Evolutionary conservation across 1,140 invertebrate genomes (phyloP).

Genomic region (Pantala flavescens): DNA sequence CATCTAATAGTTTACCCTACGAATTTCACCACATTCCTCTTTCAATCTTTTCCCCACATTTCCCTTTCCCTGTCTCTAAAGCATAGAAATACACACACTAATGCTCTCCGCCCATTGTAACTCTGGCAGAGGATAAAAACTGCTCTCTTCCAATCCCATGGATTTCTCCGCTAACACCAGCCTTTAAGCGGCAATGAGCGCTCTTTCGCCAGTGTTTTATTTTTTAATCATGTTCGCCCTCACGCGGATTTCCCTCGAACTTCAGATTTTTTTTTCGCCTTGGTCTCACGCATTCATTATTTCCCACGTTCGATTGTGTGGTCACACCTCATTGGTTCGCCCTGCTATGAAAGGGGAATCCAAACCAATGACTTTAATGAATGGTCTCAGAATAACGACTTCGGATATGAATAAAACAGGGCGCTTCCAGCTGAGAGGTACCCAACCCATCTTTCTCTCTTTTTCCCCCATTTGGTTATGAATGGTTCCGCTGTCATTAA

Average conservation of each 20-base stretch:
- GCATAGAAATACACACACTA: neutral
- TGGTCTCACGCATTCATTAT: neutral
- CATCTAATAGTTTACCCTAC: too few species aligned
- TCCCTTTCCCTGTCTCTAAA: neutral
- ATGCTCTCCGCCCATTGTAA: neutral
- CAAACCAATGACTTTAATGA: neutral
- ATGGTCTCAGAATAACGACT: neutral
- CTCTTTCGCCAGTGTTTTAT: constrained; percentile 1
- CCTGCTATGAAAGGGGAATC: neutral
- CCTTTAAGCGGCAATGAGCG: neutral
- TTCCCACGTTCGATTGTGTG: neutral
- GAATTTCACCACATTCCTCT: neutral
- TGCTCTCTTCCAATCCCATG: neutral
- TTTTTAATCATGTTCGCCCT: neutral
- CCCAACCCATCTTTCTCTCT: too few species aligned
- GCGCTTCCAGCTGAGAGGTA: too few species aligned
- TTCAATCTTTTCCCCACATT: neutral
- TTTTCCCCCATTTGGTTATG: too few species aligned
- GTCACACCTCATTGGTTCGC: neutral
- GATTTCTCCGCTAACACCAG: neutral
- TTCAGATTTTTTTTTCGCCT: neutral
- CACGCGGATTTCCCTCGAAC: neutral
- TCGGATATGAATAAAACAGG: neutral
- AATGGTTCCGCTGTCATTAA: too few species aligned
- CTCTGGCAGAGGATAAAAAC: neutral